Base-by-base conservation (phyloP, 2,797 vertebrate species). In the Sebastes trivittatus region DNA sequence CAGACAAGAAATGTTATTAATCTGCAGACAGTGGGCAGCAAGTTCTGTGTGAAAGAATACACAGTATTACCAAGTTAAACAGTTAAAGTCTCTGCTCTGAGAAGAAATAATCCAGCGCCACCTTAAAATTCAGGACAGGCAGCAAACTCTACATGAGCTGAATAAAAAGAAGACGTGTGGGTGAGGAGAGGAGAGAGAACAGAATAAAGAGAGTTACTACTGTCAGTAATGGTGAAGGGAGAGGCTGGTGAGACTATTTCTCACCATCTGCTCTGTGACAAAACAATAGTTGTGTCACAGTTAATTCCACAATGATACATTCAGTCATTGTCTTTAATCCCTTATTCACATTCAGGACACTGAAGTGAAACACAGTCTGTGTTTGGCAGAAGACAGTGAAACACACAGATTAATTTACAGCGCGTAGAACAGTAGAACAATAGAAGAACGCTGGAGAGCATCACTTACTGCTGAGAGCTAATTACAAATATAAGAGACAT, bases 61-160 rank as follows among this genome's bases (percentile, higher is more conserved):
- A 61, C 18, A 75, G 42, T 23, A 9, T 29, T 60, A 27, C 16
- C 13, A 54, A 58, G 52, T 64, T 7, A 32, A 71, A 77, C 71
- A 55, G 22, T 1, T 25, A 20, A 42, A 32, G 6, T 13, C 30
- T 61, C 46, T 49, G 64, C 65, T 62, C 16, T 49, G 49, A 67
- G 60, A 63, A 52, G 34, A 74, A 80, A 74, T 56, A 18, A 46
- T 61, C 30, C 71, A 67, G 61, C 23, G 6, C 23, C 67, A 25
- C 32, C 20, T 88, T 87, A 42, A 77, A 66, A 85, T 81, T 88
- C 84, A 83, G 63, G 62, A 75, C 61, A 71, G 55, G 54, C 34
- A 49, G 55, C n/a, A 9, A 61, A 46, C 49, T 64, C 32, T 16
- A 76, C 75, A 72, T 42, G 62, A 75, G 32, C 58, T 16, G 78